These are phyloP conservation scores for Epinephelus lanceolatus DNA, from an alignment of 2,113 vertebrate species.

Conservation along the genomic window DNA sequence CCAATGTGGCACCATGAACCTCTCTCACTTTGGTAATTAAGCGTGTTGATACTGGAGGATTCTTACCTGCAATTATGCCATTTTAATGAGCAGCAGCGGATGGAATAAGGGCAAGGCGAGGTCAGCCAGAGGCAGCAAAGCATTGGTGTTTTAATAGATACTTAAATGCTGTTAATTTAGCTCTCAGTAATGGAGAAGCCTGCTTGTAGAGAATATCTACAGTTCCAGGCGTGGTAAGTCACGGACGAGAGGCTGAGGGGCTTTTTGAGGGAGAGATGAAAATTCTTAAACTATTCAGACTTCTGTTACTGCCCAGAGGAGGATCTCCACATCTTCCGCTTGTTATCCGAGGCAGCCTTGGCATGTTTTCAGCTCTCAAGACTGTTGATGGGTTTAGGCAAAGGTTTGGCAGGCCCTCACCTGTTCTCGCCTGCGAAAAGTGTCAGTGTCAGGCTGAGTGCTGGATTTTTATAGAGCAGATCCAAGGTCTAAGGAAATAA, in stretches of 20 bases:
- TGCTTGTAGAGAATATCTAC: conserved; percentile 71
- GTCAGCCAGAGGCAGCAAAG: conserved; percentile 83
- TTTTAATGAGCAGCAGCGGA: conserved; percentile 85
- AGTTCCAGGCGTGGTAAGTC: conserved; percentile 62
- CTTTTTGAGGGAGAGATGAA: conserved; percentile 61
- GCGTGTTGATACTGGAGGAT: conserved; percentile 81
- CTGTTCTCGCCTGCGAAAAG: conserved; percentile 59
- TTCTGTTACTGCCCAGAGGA: conserved; percentile 77
- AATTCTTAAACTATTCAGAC: conserved; percentile 69
- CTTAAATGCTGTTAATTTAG: conserved; percentile 88
- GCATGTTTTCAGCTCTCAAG: conserved; percentile 73
- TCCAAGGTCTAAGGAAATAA: conserved; percentile 19
- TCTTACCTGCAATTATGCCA: conserved; percentile 86
- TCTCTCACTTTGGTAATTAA: conserved; percentile 84
- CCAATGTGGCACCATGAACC: conserved; percentile 78
- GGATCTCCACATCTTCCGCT: conserved; percentile 70
- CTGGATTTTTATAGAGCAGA: conserved; percentile 54
- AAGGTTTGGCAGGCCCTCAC: conserved; percentile 77
- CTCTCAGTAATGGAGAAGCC: conserved; percentile 76
- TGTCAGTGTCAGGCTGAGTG: conserved; percentile 66
- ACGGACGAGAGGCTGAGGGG: conserved; percentile 48
- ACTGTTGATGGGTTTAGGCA: conserved; percentile 72
- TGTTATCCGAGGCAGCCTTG: conserved; percentile 76
- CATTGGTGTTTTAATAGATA: conserved; percentile 87
- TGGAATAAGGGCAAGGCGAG: conserved; percentile 75